Conservation (phyloP, 2,113 vertebrate genomes). For the Pseudolaguvia tuberculata region DNA sequence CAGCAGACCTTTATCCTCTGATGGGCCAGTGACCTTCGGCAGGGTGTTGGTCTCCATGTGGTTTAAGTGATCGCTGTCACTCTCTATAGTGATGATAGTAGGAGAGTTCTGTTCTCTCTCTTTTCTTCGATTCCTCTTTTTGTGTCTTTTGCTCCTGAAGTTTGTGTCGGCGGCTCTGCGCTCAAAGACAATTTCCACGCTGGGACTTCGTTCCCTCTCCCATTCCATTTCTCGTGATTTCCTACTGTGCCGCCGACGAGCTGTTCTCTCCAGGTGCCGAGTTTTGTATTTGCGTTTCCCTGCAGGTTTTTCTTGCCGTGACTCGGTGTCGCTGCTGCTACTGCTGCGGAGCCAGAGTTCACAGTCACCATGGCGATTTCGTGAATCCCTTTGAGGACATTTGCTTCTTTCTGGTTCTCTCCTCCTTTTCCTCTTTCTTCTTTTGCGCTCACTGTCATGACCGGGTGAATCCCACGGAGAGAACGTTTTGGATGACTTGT, state of each 20-base stretch:
- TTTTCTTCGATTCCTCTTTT: constrained; percentile 71
- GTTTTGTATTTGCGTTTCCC: constrained; percentile 96
- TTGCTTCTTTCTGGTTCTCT: constrained; percentile 17
- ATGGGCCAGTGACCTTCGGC: no score
- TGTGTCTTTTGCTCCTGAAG: constrained; percentile 81
- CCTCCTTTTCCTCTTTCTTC: neutral
- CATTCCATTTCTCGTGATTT: constrained; percentile 59
- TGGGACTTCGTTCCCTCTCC: constrained; percentile 75
- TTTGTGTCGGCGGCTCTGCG: constrained; percentile 50
- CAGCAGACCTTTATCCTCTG: no score
- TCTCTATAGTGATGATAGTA: constrained; percentile 83
- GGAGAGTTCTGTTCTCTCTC: constrained; percentile 61
- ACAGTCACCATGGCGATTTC: neutral
- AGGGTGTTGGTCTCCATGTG: neutral
- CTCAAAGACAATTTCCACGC: constrained; percentile 80
- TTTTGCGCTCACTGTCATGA: neutral
- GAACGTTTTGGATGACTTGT: constrained; percentile 67
- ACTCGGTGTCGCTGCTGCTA: constrained; percentile 32
- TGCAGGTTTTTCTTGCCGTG: constrained; percentile 78
- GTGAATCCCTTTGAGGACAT: constrained; percentile 13
- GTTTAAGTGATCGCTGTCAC: constrained; percentile 57
- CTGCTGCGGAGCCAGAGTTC: constrained; percentile 13
- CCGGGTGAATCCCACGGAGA: constrained; percentile 47
- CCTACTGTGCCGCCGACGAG: constrained; percentile 18
- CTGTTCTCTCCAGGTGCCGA: constrained; percentile 76